A percentile compares a stretch with the other conserved stretches of the same genome.
Conservation (phyloP, 2,888 invertebrate genomes). For the Drosophila longiperda region DNA sequence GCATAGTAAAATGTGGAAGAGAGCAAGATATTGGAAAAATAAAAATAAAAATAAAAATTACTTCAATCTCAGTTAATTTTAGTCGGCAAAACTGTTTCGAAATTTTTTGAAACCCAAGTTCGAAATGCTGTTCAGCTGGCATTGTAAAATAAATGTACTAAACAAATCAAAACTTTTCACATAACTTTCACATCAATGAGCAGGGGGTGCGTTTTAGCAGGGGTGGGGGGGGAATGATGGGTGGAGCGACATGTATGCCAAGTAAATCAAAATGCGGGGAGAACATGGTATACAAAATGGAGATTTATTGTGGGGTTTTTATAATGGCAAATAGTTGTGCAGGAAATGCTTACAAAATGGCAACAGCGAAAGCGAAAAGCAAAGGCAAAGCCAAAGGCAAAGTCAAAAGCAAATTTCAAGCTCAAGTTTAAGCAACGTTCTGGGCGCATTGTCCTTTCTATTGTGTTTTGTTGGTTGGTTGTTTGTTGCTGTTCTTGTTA, state of each 20-base stretch:
- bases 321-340: conserved; percentile 63
- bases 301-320: conserved; percentile 50
- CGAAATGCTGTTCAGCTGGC: conserved; percentile 42
- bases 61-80: conserved; percentile 72
- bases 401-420: conserved; percentile 44
- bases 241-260: conserved; percentile 44
- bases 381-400: conserved; percentile 18
- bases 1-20: conserved; percentile 19
- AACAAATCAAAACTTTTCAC: conserved; percentile 81
- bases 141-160: conserved; percentile 71
- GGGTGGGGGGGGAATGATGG: neutral
- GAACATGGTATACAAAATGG: conserved; percentile 37
- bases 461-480: conserved; percentile 10
- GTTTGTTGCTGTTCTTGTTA: conserved; percentile 13
- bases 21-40: conserved; percentile 46
- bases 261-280: conserved; percentile 55
- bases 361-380: conserved; percentile 31
- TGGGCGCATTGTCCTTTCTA: conserved; percentile 46
- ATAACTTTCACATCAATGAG: conserved; percentile 77
- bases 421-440: conserved; percentile 60
- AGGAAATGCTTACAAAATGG: conserved; percentile 52
- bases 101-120: conserved; percentile 26
- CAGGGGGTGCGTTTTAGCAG: neutral
- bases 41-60: conserved; percentile 45
- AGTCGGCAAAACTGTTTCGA: conserved; percentile 45